Percentiles rank a stretch among this genome's conserved stretches.
Conservation (phyloP, 2,888 invertebrate species). For the Epirrhoe tristata region DNA sequence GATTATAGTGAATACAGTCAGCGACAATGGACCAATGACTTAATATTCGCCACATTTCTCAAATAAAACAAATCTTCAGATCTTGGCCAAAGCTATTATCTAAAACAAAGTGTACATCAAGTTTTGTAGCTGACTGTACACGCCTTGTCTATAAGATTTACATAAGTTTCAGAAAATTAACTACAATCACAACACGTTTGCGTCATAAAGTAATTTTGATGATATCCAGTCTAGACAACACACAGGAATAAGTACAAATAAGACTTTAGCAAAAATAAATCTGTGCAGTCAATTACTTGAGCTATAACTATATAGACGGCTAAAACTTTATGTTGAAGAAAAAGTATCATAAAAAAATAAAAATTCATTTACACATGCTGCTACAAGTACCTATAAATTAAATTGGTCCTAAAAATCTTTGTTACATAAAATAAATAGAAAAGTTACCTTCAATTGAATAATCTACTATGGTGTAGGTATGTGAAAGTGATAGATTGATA, state of each 20-base stretch:
- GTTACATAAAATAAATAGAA: background rate
- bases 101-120: background rate
- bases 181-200: conserved; percentile 22
- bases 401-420: background rate
- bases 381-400: background rate
- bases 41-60: background rate
- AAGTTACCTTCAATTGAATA: background rate
- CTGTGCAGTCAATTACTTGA: conserved; percentile 5
- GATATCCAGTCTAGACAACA: background rate
- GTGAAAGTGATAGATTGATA: too few relatives aligned
- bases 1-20: conserved; percentile 5
- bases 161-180: background rate
- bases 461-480: too few relatives aligned
- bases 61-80: too few relatives aligned
- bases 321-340: background rate
- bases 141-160: background rate
- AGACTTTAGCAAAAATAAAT: conserved; percentile 15
- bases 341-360: background rate
- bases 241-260: background rate
- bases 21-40: background rate
- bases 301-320: background rate
- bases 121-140: background rate
- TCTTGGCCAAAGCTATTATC: too few relatives aligned
- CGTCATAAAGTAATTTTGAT: background rate
- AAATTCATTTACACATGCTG: background rate